Evolutionary conservation across 2,888 invertebrate genomes (phyloP).

Genomic region (Omphaloscelis lunosa): DNA sequence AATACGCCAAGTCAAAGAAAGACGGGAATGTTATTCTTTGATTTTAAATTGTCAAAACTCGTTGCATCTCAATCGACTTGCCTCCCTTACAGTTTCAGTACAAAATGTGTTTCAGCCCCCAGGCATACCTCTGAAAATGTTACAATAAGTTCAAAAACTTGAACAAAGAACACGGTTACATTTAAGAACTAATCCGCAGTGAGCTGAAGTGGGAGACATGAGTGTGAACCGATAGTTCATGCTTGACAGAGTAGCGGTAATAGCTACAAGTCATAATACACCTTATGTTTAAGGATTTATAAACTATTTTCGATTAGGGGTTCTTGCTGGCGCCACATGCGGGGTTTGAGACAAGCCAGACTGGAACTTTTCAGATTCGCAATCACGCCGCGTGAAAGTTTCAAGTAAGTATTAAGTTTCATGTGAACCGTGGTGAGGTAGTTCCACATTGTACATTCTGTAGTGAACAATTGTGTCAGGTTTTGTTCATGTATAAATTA

Average conservation of each 20-base stretch:
- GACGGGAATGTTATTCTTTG: not conserved
- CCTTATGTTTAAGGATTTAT: constrained; percentile 44
- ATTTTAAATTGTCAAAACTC: too few species aligned
- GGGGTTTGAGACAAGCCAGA: constrained; percentile 71
- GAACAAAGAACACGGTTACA: constrained; percentile 70
- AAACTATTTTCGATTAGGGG: constrained; percentile 56
- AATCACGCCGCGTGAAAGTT: constrained; percentile 84
- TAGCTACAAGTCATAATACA: constrained; percentile 43
- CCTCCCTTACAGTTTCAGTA: not conserved
- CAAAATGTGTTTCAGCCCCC: constrained; percentile 17
- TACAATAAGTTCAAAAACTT: constrained; percentile 64
- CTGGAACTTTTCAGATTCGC: constrained; percentile 85
- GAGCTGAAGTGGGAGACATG: constrained; percentile 73
- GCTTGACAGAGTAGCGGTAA: constrained; percentile 57
- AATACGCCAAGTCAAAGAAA: not conserved
- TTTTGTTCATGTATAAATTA: constrained; percentile 54
- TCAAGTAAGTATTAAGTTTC: constrained; percentile 83
- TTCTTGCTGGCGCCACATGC: constrained; percentile 73
- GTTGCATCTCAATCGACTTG: not conserved
- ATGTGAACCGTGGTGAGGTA: constrained; percentile 77
- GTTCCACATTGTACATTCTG: constrained; percentile 70
- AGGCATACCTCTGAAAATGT: constrained; percentile 41
- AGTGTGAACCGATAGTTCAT: constrained; percentile 77
- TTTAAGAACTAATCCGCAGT: constrained; percentile 76
- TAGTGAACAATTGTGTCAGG: constrained; percentile 63